Evolutionary conservation across 2,888 invertebrate species (phyloP).

Genomic region (Leptothorax acervorum): DNA sequence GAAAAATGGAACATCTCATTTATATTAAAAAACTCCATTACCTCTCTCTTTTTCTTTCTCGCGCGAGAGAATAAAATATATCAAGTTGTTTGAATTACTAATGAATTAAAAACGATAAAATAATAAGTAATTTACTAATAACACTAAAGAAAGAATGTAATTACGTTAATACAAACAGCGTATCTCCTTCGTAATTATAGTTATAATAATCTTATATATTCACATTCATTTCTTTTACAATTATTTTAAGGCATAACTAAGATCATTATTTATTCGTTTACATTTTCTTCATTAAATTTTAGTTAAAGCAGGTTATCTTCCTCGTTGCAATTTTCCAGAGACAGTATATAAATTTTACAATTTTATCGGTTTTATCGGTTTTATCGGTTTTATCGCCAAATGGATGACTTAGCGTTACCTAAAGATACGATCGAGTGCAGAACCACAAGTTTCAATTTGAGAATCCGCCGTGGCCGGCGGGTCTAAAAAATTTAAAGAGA

Average conservation of each 20-base stretch:
- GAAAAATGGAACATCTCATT: background rate
- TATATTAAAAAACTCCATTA: background rate
- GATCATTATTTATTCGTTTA: background rate
- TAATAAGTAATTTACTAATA: constrained; percentile 2
- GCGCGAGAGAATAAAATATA: background rate
- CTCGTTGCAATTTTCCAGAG: background rate
- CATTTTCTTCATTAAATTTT: constrained; percentile 2
- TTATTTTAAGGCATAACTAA: background rate
- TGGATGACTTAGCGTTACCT: background rate
- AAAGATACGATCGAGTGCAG: background rate
- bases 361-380: background rate
- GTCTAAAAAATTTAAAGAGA: constrained; percentile 64
- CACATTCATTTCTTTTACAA: constrained; percentile 14
- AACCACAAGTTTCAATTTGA: constrained; percentile 7
- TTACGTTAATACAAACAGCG: background rate
- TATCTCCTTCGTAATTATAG: background rate
- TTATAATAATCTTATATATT: background rate
- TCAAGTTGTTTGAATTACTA: background rate
- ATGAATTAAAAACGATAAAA: background rate
- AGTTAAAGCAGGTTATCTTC: background rate
- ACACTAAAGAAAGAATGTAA: background rate
- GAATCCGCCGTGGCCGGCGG: background rate
- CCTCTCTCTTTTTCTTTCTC: background rate
- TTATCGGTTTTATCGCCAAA: background rate
- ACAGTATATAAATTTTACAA: background rate